Evolutionary conservation across 1,140 invertebrate species (phyloP), one percentile per base, ranked within the genome.

Genomic region (Cataglyphis hispanica): DNA sequence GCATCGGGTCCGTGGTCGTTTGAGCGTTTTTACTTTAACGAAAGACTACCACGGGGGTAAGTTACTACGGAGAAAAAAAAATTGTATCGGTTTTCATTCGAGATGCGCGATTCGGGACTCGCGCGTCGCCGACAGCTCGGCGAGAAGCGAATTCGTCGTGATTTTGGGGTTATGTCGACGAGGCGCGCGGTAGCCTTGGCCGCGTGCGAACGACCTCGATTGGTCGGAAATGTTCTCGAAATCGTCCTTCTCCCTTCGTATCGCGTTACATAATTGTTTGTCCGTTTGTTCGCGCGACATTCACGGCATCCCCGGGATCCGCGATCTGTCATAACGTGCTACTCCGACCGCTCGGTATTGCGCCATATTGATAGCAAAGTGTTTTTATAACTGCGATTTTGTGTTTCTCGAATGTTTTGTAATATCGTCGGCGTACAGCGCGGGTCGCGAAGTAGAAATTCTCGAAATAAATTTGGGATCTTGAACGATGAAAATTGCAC

Each of bases 141-240:
- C 1, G 60, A 22, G 10, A 37, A 25, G 10, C 50, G 74, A 58
- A 60, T 74, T 5, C 6, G 7, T 1, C 4, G 13, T 27, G 58
- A 58, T 83, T 86, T 87, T 77, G 16, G 86, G 91, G 90, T 92
- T 92, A 92, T 90, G 86, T 92, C 90, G 90, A 89, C 91, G 87
- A 37, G 86, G 69, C 43, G 64, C 58, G 74, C 60, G 69, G 8
- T 84, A 78, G 78, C 67, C 74, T 70, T 85, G 74, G 56, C 67
- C 31, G 56, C 53, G 37, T 58, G 2, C 58, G 85, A 86, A 58
- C 58, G 74, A 50, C 77, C 83, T 64, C 84, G 63, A 89, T 77
- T n/a, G 37, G 40, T 85, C 64, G n/a, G 43, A n/a, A 16, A 77
- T 78, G 66, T 50, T 83, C 40, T n/a, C 60, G 50, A 84, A 86